phyloP scores from a whole-genome alignment of 2,888 invertebrate species.

The Ceriagrion tenellum region DNA sequence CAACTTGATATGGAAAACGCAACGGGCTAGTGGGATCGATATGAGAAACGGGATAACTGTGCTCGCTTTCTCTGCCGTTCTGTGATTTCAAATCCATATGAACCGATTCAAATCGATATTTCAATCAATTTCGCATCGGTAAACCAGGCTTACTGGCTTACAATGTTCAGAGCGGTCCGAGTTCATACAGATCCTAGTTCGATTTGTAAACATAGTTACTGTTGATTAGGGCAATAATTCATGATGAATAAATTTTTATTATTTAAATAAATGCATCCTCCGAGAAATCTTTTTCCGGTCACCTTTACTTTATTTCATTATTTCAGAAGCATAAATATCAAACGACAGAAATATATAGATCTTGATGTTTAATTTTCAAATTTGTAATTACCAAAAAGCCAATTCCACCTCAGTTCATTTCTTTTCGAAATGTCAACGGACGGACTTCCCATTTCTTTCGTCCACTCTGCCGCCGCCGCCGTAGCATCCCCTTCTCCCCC shows the following conservation, averaged over 20 bases:
- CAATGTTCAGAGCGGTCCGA: too few species aligned
- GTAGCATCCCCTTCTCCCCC: not conserved
- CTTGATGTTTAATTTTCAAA: not conserved
- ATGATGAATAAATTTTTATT: not conserved
- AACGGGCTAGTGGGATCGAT: too few species aligned
- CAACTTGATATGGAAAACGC: too few species aligned
- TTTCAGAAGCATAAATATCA: not conserved
- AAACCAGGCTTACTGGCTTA: too few species aligned
- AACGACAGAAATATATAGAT: not conserved
- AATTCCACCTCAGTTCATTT: not conserved
- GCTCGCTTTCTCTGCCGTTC: too few species aligned
- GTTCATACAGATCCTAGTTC: too few species aligned
- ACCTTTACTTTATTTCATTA: not conserved
- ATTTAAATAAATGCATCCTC: not conserved
- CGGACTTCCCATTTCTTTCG: not conserved
- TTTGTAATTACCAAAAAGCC: not conserved
- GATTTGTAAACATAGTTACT: too few species aligned
- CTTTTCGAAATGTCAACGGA: not conserved
- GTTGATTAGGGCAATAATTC: not conserved
- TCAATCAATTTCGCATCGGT: too few species aligned
- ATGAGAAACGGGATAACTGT: too few species aligned
- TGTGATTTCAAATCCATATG: too few species aligned
- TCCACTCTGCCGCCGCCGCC: not conserved
- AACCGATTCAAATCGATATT: too few species aligned
- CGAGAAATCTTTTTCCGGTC: not conserved